A percentile compares a stretch with the other conserved stretches of the same genome.
phyloP scores from a whole-genome alignment of 1,140 invertebrate species.

The Ceratina japonica region DNA sequence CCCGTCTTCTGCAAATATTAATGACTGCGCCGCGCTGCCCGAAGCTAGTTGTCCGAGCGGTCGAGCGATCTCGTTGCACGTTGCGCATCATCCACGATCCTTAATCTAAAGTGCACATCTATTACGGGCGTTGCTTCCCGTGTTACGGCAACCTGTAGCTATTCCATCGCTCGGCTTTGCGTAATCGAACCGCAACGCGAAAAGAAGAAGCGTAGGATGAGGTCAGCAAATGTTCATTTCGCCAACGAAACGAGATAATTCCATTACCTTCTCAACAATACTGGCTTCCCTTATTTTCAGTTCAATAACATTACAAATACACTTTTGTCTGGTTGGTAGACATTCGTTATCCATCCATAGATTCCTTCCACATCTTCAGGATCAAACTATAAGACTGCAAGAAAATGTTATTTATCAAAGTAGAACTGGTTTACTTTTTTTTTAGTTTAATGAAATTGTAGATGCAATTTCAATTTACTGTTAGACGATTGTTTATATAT shows the following conservation, averaged over 20 bases:
- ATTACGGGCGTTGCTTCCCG: slow-evolving; percentile 50
- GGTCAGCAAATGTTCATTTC: slow-evolving; percentile 39
- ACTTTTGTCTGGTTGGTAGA: background rate
- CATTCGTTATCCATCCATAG: no score
- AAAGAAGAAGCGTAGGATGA: slow-evolving; percentile 23
- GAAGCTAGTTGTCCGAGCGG: background rate
- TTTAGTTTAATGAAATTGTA: background rate
- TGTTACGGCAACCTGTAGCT: slow-evolving; percentile 42
- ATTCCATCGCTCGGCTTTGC: slow-evolving; percentile 36
- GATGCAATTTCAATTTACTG: background rate
- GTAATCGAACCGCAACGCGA: slow-evolving; percentile 39
- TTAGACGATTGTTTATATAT: background rate
- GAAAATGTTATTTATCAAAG: background rate
- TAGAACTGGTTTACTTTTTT: background rate
- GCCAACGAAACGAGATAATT: background rate
- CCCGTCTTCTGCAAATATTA: slow-evolving; percentile 5
- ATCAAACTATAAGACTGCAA: no score
- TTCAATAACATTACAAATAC: background rate
- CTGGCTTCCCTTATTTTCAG: background rate
- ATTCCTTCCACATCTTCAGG: no score
- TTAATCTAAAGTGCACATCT: slow-evolving; percentile 53
- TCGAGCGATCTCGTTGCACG: slow-evolving; percentile 22
- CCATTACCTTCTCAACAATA: background rate
- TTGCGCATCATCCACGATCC: slow-evolving; percentile 43
- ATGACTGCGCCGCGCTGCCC: background rate